Evolutionary conservation across 2,797 vertebrate genomes (phyloP), one percentile per base, ranked within the genome.

Genomic region (Sciaenops ocellatus): DNA sequence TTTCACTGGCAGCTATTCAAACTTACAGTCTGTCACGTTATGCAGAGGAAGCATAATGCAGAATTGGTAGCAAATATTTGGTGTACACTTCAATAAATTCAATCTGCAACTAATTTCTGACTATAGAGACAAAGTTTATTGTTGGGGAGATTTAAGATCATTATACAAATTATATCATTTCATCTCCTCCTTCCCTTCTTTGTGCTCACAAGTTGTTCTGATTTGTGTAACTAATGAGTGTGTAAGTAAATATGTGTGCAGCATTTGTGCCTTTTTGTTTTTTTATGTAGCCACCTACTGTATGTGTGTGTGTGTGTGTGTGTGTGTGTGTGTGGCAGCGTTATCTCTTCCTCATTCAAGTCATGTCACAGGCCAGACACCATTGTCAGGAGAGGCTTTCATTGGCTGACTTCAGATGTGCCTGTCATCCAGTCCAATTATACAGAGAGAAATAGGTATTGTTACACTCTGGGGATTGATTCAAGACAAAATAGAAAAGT

Each of bases 391-490:
- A 91, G 92, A 89, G 74, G 91, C 95, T 95, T 95, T 96, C 94
- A 96, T 95, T 93, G 87, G 85, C 91, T 91, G 93, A 92, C 92
- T 95, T 95, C 93, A 95, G 95, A 95, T 93, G 94, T 94, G 93
- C 89, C 94, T 94, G 94, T 95, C 95, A 95, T 94, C 93, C 93
- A 94, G 94, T 95, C 95, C 95, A 96, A 95, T 95, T 95, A 96
- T 94, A 95, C 94, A 94, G 90, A 91, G 92, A 95, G 93, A 94
- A 95, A 96, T 95, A 94, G 94, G 92, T 94, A 95, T 94, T 94
- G 94, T 95, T 94, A 93, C 94, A 93, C 93, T 91, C 91, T 55
- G 87, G 94, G 93, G 91, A 95, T 92, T 95, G 95, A 95, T 95
- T 96, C 93, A 94, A 93, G 90, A 93, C 93, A 93, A 95, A 95